These are phyloP conservation scores for Drosophila sp. DNA, from an alignment of 1,140 invertebrate genomes.

Conservation along the genomic window DNA sequence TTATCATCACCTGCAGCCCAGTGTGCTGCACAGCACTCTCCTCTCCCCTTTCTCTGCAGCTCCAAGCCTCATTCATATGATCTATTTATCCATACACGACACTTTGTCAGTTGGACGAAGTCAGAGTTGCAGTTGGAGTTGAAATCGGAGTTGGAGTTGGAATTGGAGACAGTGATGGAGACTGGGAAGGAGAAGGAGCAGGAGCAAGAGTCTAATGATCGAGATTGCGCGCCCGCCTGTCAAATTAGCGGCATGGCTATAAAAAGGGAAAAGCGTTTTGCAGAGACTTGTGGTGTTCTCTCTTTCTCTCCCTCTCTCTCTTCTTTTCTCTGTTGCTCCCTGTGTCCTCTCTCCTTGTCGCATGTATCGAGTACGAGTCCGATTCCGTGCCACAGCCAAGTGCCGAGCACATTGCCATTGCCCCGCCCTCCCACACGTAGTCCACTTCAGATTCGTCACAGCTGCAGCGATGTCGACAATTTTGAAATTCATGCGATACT, in stretches of 20 bases:
- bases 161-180: conserved; percentile 6
- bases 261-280: conserved; percentile 77
- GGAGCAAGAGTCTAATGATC: conserved; percentile 55
- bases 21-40: conserved; percentile 16
- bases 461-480: conserved; percentile 66
- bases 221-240: conserved; percentile 77
- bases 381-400: conserved; percentile 23
- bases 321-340: background rate
- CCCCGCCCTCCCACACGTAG: conserved; percentile 55
- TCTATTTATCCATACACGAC: conserved; percentile 57
- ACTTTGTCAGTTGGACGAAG: conserved; percentile 63
- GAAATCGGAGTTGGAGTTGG: background rate
- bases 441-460: conserved; percentile 70
- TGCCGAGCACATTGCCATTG: conserved; percentile 20
- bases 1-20: conserved; percentile 25
- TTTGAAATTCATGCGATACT: conserved; percentile 78
- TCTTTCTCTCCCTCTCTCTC: conserved; percentile 4
- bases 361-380: background rate
- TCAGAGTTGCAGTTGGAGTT: background rate
- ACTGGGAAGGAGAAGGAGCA: background rate
- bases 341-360: conserved; percentile 10
- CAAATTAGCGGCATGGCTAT: conserved; percentile 76
- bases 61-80: conserved; percentile 24
- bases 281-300: conserved; percentile 32
- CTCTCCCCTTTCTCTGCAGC: conserved; percentile 26